A percentile compares a stretch with the other conserved stretches of the same genome.
Evolutionary conservation across 2,888 invertebrate genomes (phyloP).

Genomic region (Harpalus rufipes): DNA sequence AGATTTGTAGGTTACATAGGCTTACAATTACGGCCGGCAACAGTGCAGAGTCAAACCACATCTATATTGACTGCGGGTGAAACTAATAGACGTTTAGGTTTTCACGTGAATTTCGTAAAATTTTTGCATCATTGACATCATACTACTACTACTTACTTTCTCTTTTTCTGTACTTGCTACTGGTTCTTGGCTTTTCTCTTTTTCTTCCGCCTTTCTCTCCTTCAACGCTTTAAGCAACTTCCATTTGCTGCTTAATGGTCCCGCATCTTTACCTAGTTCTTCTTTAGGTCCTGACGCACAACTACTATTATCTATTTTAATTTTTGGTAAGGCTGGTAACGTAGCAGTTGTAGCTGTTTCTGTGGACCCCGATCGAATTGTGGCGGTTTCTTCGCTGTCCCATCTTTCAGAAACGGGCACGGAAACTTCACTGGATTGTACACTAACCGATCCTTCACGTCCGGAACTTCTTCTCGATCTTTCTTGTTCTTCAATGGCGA

Average conservation of each 20-base stretch:
- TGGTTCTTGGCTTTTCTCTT: conserved; percentile 82
- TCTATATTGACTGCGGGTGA: conserved; percentile 64
- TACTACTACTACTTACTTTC: conserved; percentile 85
- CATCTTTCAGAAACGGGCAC: conserved; percentile 75
- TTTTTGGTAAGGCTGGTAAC: conserved; percentile 75
- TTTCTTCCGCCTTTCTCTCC: conserved; percentile 93
- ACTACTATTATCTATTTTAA: conserved; percentile 78
- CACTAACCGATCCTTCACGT: conserved; percentile 76
- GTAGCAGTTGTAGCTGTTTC: conserved; percentile 74
- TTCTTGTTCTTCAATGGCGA: conserved; percentile 77
- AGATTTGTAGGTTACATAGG: conserved; percentile 52
- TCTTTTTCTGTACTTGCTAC: conserved; percentile 83
- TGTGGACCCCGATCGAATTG: conserved; percentile 74
- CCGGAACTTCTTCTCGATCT: conserved; percentile 76
- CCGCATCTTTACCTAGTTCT: conserved; percentile 74
- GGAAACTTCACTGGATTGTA: conserved; percentile 76
- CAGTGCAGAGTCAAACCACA: conserved; percentile 57
- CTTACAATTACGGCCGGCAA: conserved; percentile 63
- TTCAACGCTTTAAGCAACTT: conserved; percentile 93
- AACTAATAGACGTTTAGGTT: conserved; percentile 76
- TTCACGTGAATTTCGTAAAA: conserved; percentile 84
- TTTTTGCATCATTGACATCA: conserved; percentile 85
- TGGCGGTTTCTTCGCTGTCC: conserved; percentile 75
- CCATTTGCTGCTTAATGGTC: conserved; percentile 91
- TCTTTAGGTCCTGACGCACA: conserved; percentile 74